Evolutionary conservation across 2,888 invertebrate genomes (phyloP).

Genomic region (Amblyjoppa fuscipennis): DNA sequence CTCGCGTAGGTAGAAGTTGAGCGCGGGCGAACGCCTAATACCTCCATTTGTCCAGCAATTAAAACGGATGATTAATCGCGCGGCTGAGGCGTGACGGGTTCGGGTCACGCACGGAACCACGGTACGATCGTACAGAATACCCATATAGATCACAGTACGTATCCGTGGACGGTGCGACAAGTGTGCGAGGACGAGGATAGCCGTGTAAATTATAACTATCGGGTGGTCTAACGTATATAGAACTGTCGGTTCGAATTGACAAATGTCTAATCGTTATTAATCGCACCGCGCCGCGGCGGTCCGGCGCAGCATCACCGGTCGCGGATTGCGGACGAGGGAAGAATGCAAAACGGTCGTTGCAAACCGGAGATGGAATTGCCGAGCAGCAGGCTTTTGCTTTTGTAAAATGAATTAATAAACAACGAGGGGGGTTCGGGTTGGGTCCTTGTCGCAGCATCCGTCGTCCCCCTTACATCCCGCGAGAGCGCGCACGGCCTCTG

Average conservation of each 20-base stretch:
- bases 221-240: constrained; percentile 18
- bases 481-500: constrained; percentile 38
- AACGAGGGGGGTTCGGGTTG: constrained; percentile 35
- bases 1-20: constrained; percentile 7
- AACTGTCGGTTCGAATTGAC: constrained; percentile 39
- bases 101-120: constrained; percentile 66
- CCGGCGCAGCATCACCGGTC: background rate
- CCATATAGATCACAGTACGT: background rate
- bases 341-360: constrained; percentile 4
- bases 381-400: background rate
- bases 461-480: constrained; percentile 28
- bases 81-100: constrained; percentile 69
- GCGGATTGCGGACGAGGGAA: background rate
- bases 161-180: background rate
- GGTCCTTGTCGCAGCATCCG: constrained; percentile 54
- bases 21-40: constrained; percentile 71
- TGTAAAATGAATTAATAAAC: constrained; percentile 57
- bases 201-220: constrained; percentile 11
- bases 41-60: constrained; percentile 80
- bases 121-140: background rate
- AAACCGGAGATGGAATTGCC: background rate
- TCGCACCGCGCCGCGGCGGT: background rate
- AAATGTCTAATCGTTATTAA: constrained; percentile 41
- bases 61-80: constrained; percentile 79
- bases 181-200: background rate